Evolutionary conservation across 2,888 invertebrate genomes (phyloP).

Genomic region (Drosophila birchii): DNA sequence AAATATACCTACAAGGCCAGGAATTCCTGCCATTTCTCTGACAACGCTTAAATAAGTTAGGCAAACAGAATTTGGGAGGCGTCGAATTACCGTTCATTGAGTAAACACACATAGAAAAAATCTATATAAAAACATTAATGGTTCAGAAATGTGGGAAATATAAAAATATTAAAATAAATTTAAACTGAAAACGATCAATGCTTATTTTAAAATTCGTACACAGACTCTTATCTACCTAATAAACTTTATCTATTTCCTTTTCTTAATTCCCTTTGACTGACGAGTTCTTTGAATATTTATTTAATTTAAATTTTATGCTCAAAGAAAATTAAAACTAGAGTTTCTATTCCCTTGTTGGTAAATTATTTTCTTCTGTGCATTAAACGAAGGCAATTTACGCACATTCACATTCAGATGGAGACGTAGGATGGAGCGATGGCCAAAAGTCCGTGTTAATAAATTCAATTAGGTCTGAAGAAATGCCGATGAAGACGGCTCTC

Average conservation of each 20-base stretch:
- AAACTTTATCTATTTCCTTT: no score
- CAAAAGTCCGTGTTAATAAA: conserved; percentile 58
- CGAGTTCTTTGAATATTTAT: not conserved
- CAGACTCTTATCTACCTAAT: not conserved
- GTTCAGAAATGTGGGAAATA: not conserved
- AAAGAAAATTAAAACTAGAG: not conserved
- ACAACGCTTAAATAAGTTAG: conserved; percentile 51
- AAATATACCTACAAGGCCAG: conserved; percentile 1
- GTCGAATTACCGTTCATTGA: conserved; percentile 48
- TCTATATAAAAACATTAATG: not conserved
- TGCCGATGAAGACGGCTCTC: conserved; percentile 15
- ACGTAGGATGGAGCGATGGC: conserved; percentile 5
- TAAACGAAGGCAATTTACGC: conserved; percentile 54
- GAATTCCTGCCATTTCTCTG: conserved; percentile 13
- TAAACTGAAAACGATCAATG: not conserved
- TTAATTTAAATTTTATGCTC: no score
- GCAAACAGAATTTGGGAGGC: conserved; percentile 53
- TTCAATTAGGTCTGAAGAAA: conserved; percentile 54
- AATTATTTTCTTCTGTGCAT: not conserved
- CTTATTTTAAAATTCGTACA: not conserved
- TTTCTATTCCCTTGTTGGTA: no score
- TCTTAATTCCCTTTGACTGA: not conserved
- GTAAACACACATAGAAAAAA: not conserved
- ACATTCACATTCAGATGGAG: conserved; percentile 36
- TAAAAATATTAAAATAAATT: not conserved